A percentile compares a stretch with the other conserved stretches of the same genome.
Evolutionary conservation across 2,888 invertebrate genomes (phyloP).

Genomic region (Ornithoptera alexandrae): DNA sequence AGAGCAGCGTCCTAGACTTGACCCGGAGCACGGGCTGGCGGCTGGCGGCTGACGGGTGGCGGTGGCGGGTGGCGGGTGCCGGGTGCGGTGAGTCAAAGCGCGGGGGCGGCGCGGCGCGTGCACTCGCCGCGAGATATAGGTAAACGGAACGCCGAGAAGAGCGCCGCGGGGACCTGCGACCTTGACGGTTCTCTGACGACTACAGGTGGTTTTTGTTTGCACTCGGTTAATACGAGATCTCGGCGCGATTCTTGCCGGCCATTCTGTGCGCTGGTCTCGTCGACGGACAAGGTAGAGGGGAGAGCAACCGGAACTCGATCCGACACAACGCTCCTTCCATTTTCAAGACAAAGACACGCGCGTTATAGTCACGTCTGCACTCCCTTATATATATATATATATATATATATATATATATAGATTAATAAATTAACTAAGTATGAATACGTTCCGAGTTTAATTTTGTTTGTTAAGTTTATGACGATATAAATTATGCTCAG

Average conservation of each 20-base stretch:
- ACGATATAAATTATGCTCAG: background rate
- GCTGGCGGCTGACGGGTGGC: conserved; percentile 32
- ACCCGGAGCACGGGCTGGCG: conserved; percentile 45
- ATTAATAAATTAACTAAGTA: conserved; percentile 6
- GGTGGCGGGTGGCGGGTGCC: conserved; percentile 40
- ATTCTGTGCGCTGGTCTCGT: conserved; percentile 43
- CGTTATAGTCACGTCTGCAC: conserved; percentile 25
- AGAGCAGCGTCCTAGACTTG: conserved; percentile 59
- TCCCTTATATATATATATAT: conserved; percentile 12
- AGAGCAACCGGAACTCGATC: conserved; percentile 60
- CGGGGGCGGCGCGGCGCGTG: conserved; percentile 65
- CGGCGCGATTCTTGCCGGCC: conserved; percentile 54
- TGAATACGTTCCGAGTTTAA: background rate
- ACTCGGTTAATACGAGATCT: conserved; percentile 56
- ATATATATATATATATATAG: conserved; percentile 21
- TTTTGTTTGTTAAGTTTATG: conserved; percentile 6
- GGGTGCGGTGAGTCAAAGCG: conserved; percentile 41
- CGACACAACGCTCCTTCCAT: conserved; percentile 54
- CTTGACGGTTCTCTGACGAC: conserved; percentile 75
- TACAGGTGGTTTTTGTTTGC: conserved; percentile 79
- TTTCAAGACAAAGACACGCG: conserved; percentile 35
- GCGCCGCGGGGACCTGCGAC: conserved; percentile 72
- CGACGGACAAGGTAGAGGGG: conserved; percentile 43
- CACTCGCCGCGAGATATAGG: conserved; percentile 77
- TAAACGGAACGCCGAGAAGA: conserved; percentile 74